Evolutionary conservation across 2,113 vertebrate genomes (phyloP), one percentile per base, ranked within the genome.

Genomic region (Lepus europaeus): DNA sequence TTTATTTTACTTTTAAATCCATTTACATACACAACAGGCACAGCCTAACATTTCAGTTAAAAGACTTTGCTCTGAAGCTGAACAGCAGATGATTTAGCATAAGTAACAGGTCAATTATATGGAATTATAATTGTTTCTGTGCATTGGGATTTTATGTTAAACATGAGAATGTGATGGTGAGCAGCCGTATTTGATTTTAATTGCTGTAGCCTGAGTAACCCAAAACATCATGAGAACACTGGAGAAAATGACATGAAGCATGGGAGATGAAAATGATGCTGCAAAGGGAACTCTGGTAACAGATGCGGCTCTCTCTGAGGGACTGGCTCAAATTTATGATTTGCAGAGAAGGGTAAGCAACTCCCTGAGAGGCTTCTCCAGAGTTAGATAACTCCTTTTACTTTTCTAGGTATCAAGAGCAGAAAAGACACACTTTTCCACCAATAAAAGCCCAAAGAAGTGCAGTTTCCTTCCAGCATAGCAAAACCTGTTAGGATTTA

Each of bases 111-210:
- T 95, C 89, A 96, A 95, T 94, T 86, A 95, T 88, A 95, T 87
- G 70, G 70, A 92, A 93, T 89, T 89, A 91, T 89, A 96, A 94
- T 89, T 94, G 70, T 91, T 96, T 97, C 94, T 94, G 90, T 93
- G 77, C 69, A 95, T 68, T 97, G 90, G 64, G 81, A 88, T 87
- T 97, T 93, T 95, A 94, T 96, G 87, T 93, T 93, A 97, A 96
- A 96, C 73, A 97, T 49, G 68, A 96, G 74, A 95, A 93, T 87
- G 70, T 95, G 94, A 95, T 63, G 59, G 33, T 39, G 29, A 95
- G 79, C 91, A 81, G 87, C 64, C 61, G 0, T 88, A 93, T 89
- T 94, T 96, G 79, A 96, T 94, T 96, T 93, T 95, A 97, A 97
- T 84, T 96, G 76, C 61, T 87, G 45, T 56, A 95, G 80, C 64